Base-by-base conservation (phyloP, 53 echinoderm and acorn worm species). In the Holothuria scabra region DNA sequence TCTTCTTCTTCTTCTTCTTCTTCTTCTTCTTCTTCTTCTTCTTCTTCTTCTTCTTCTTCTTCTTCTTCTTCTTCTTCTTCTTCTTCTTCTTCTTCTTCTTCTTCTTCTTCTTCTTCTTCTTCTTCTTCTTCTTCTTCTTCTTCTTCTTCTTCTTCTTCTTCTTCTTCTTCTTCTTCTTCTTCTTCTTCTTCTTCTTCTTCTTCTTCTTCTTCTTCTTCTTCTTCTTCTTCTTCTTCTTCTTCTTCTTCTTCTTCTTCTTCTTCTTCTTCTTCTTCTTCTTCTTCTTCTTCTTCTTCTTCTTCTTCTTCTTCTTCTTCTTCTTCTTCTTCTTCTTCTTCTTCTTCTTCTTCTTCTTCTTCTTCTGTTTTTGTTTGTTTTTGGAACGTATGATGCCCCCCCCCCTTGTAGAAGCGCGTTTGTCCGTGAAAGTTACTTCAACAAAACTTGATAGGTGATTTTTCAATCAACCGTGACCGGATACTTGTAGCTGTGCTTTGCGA, bases 271-370 rank as follows among this genome's bases (percentile, higher is more conserved):
- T 65, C 85, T 34, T 83, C 84, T 31, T 57, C 57, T 62, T 80
- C 79, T 37, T 48, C 71, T 48, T 79, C 83, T 81, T 60, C 55
- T 30, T 24, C 79, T 84, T 56, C 59, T 64, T 84, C 72, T 84
- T 84, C 30, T 57, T 16, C 56, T 86, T 79, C 60, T 60, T 90
- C 76, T 68, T 30, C 44, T 76, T 86, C 70, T 21, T 83, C 56
- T 79, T 61, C 23, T 70, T 84, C 66, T 88, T 88, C 24, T 80
- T 80, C 34, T 82, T 67, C 33, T 66, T 81, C 38, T 38, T 79
- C 68, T 81, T 71, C 49, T 61, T 72, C 76, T 87, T 16, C 59
- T 58, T n/a, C n/a, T n/a, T n/a, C n/a, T n/a, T n/a, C n/a, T n/a
- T n/a, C n/a, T n/a, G n/a, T n/a, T n/a, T n/a, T 16, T 21, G 59